Conservation (phyloP, 1,140 invertebrate species). For the Heliconius hewitsoni region DNA sequence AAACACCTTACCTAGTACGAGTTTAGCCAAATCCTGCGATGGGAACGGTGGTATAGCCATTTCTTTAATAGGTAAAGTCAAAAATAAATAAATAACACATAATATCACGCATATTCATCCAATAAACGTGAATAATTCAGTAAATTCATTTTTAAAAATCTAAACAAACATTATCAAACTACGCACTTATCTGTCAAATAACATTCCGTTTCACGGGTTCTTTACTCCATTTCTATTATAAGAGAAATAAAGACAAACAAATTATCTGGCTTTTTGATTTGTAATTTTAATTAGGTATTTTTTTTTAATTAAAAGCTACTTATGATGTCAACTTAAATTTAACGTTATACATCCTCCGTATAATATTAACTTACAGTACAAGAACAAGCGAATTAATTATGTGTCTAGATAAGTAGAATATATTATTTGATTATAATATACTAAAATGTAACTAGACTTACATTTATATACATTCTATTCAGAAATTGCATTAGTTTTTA, state of each 20-base stretch:
- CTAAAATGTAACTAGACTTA: too few species aligned
- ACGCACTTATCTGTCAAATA: slow-evolving; percentile 31
- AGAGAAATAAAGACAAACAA: too few species aligned
- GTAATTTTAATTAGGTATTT: too few species aligned
- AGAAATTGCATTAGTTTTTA: too few species aligned
- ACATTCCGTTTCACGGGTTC: slow-evolving; percentile 3
- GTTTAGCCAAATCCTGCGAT: slow-evolving; percentile 71
- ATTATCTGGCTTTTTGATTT: too few species aligned
- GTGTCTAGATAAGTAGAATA: too few species aligned
- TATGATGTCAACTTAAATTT: not conserved
- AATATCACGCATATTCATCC: slow-evolving; percentile 16
- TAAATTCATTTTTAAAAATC: slow-evolving; percentile 33
- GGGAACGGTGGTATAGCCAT: slow-evolving; percentile 72
- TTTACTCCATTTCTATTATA: too few species aligned
- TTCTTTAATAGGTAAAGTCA: slow-evolving; percentile 29
- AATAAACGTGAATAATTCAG: slow-evolving; percentile 18
- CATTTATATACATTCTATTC: too few species aligned
- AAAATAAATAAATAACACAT: slow-evolving; percentile 21
- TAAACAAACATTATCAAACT: slow-evolving; percentile 39
- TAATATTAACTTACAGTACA: not conserved
- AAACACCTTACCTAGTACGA: slow-evolving; percentile 66
- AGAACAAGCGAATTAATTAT: too few species aligned
- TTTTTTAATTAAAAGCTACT: too few species aligned
- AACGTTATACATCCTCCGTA: not conserved
- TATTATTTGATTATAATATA: too few species aligned